These are phyloP conservation scores for Indicator maculatus DNA, from an alignment of 2,113 vertebrate genomes.

Conservation along the genomic window DNA sequence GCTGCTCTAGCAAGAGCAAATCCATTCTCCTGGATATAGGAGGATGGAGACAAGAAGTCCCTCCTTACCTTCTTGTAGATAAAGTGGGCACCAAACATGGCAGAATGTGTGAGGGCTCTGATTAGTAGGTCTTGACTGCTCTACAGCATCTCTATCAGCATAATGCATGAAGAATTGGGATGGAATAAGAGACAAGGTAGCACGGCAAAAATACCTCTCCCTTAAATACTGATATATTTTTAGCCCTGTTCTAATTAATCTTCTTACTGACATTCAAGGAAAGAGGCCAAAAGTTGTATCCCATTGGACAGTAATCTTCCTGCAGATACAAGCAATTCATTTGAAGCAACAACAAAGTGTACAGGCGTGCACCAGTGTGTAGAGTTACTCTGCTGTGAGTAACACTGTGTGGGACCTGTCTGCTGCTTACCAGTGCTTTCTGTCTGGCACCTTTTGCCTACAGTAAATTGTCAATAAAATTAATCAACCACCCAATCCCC, in stretches of 20 bases:
- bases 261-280: not conserved
- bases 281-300: not conserved
- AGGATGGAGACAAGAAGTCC: not conserved
- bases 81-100: not conserved
- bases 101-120: not conserved
- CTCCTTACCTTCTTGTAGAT: not conserved
- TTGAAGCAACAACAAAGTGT: not conserved
- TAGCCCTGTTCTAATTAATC: conserved; percentile 17
- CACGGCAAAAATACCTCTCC: not conserved
- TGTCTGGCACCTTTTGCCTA: not conserved
- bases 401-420: not conserved
- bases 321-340: not conserved
- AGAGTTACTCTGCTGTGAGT: not conserved
- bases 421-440: not conserved
- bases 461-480: not conserved
- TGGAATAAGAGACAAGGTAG: not conserved
- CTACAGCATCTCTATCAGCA: not conserved
- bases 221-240: conserved; percentile 4
- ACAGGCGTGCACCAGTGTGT: not conserved
- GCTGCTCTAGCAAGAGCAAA: not conserved
- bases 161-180: not conserved
- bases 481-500: not conserved
- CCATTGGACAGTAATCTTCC: not conserved
- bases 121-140: not conserved
- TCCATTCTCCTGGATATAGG: not conserved